Evolutionary conservation across 1,140 invertebrate species (phyloP).

Genomic region (Bombus superbus): DNA sequence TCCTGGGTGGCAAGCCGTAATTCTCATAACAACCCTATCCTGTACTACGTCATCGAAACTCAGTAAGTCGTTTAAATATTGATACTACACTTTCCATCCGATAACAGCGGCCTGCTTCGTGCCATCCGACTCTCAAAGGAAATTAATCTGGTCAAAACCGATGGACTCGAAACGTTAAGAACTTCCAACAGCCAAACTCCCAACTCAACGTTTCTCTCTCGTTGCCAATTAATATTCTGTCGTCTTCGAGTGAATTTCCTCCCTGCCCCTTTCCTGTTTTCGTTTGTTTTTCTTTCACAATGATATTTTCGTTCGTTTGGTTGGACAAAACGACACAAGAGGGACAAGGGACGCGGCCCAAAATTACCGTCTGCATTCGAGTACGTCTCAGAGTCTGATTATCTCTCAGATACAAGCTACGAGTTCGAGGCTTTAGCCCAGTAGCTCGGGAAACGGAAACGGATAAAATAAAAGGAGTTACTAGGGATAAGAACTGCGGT

Average conservation of each 20-base stretch:
- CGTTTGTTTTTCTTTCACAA: not conserved
- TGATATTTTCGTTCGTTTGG: not conserved
- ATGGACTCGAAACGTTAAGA: not conserved
- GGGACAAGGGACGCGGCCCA: slow-evolving; percentile 11
- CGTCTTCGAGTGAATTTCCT: not conserved
- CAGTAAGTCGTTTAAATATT: slow-evolving; percentile 84
- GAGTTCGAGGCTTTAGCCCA: slow-evolving; percentile 38
- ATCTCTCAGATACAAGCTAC: slow-evolving; percentile 57
- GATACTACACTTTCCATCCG: not conserved
- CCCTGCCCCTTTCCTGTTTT: fast-evolving
- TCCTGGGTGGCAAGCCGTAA: slow-evolving; percentile 89
- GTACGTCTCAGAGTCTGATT: slow-evolving; percentile 56
- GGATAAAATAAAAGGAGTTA: slow-evolving; percentile 72
- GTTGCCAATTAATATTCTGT: not conserved
- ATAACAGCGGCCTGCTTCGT: not conserved
- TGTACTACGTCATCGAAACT: slow-evolving; percentile 89
- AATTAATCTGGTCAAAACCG: not conserved
- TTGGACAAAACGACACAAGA: no score
- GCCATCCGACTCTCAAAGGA: not conserved
- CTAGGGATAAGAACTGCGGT: slow-evolving; percentile 69
- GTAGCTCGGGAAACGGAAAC: slow-evolving; percentile 54
- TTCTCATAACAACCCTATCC: slow-evolving; percentile 87
- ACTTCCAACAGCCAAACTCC: not conserved
- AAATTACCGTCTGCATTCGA: slow-evolving; percentile 61
- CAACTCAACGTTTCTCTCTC: not conserved